Evolutionary conservation across 2,797 vertebrate species (phyloP), one percentile per base, ranked within the genome.

Genomic region (Steatocranus sp.): DNA sequence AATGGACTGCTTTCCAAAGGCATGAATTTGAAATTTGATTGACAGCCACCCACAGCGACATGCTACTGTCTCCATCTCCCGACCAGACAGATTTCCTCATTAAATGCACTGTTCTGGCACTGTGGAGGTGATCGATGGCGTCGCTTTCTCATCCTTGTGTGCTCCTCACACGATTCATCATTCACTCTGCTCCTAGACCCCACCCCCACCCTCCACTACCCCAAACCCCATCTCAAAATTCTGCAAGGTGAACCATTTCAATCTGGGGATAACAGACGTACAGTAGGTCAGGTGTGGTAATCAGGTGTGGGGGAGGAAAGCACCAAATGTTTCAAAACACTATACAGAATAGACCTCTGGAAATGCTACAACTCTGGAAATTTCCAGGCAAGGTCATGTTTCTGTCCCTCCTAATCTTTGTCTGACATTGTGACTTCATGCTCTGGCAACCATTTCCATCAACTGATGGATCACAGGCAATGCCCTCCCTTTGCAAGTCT

Each of bases 71-170:
- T 43, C 85, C 81, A 12, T 75, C 79, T 79, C 86, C 76, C 27
- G 78, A 85, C 88, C 78, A 76, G 73, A 34, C 82, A 75, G 83
- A 88, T 91, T 83, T 89, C 82, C 89, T 91, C 90, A 90, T 94
- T 90, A 92, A 84, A 88, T 38, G 46, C 43, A 14, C 46, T 3
- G 76, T 83, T 46, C 48, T 84, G 84, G 86, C 80, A 90, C 80
- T 53, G 86, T 80, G 25, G 83, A 79, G 82, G 56, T 86, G 91
- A 93, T 91, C 50, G 79, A 92, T 90, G 84, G 56, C 61, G 1
- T 23, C 2, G n/a, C 61, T 30, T 73, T 51, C 83, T 75, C 87
- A 76, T 89, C 82, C 79, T 68, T n/a, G 9, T 17, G 50, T 66
- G 75, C 76, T 20, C 46, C 77, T 50, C 61, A 78, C 75, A 14